Evolutionary conservation across 2,888 invertebrate species (phyloP), one percentile per base, ranked within the genome.

Genomic region (Tinea semifulvella): DNA sequence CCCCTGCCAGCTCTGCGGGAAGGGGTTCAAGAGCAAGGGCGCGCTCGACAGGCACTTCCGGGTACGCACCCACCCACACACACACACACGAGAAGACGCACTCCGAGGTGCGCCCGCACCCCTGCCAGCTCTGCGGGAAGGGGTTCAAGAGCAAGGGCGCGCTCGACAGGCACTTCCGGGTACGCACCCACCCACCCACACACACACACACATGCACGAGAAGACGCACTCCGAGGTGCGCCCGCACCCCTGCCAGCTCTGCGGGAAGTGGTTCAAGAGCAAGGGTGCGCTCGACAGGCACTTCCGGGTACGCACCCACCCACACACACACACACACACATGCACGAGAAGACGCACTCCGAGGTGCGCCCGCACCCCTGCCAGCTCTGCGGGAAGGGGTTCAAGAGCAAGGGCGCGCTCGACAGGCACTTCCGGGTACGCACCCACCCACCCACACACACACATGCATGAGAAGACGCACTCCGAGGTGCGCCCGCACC

Each of bases 111-210:
- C 52, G 77, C 0, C 77, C 77, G 8, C 64, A 74, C 55, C 56
- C 67, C 3, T 77, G 77, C 61, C 42, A 55, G 45, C 57, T 71
- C 2, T 77, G 77, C 54, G 53, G 54, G 35, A 76, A 76, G 56
- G 75, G 67, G 0, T 77, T 77, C 61, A 77, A 76, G 55, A 56
- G 66, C 43, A 76, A 77, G 48, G 73, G 72, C 1, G 76, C 75
- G 1, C 56, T 76, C 7, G 71, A 73, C 47, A 50, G 75, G 3
- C 76, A 76, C 49, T 66, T 65, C 40, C 48, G 71, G 53, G 73
- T 73, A 43, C 53, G 53, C 49, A 13, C 17, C 18, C 22, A 22
- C 22, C 5, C 67, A 75, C 73, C 52, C 60, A 71, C 3, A 65
- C 63, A 51, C 75, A 77, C 60, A 65, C 76, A 47, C 65, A 65